These are phyloP conservation scores for Clarias platycephalus DNA, from an alignment of 2,797 vertebrate species.

Conservation along the genomic window DNA sequence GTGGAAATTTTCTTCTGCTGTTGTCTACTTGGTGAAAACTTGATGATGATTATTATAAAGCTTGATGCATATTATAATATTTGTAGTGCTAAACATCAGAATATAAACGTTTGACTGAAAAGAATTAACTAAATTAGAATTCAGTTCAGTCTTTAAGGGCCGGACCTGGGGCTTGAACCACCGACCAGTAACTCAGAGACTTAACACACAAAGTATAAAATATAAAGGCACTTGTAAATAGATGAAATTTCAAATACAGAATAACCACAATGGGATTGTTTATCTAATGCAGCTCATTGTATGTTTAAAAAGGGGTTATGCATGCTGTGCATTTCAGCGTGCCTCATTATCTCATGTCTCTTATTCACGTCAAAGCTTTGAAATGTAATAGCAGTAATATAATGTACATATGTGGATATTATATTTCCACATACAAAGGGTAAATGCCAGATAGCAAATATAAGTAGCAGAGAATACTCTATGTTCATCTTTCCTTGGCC, in stretches of 20 bases:
- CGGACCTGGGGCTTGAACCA: no score
- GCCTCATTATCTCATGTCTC: slow-evolving; percentile 5
- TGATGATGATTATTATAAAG: neutral
- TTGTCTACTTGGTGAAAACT: neutral
- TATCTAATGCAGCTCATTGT: neutral
- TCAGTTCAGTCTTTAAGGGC: no score
- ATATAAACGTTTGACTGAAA: no score
- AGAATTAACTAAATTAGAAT: no score
- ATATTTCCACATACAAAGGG: neutral
- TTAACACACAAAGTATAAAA: no score
- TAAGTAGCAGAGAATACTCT: neutral
- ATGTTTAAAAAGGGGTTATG: neutral
- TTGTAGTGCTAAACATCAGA: neutral
- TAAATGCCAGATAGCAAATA: neutral
- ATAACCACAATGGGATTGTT: neutral
- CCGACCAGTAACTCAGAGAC: no score
- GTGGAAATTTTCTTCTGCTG: neutral
- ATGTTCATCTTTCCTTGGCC: neutral
- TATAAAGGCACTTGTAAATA: neutral
- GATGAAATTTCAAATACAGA: neutral
- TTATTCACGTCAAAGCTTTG: slow-evolving; percentile 7
- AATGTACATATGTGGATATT: slow-evolving; percentile 9
- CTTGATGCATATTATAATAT: neutral
- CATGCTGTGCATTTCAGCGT: neutral
- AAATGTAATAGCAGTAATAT: neutral